Conservation (phyloP, 30 jellyfish, hydroid and myxozoan genomes). For the Nemopilema nomurai region DNA sequence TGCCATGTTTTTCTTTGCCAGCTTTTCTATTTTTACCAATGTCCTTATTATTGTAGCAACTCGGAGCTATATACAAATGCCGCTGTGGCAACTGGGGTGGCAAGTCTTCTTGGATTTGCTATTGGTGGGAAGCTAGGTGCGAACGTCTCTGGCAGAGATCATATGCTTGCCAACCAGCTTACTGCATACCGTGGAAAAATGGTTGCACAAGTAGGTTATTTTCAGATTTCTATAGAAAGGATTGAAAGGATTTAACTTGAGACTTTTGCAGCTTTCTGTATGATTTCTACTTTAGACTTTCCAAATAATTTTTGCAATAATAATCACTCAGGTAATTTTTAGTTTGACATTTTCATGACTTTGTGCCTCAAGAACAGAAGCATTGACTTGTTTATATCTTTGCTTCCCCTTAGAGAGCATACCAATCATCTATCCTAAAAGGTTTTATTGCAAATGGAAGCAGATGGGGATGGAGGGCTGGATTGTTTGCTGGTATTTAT, state of each 20-base stretch:
- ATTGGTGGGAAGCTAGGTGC: conserved; percentile 91
- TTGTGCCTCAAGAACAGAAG: too few relatives aligned
- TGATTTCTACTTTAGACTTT: too few relatives aligned
- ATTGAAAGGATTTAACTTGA: too few relatives aligned
- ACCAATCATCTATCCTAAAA: conserved; percentile 66
- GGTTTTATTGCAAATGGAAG: conserved; percentile 86
- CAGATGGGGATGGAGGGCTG: conserved; percentile 97
- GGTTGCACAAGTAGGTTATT: conserved; percentile 82
- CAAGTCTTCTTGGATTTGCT: conserved; percentile 81
- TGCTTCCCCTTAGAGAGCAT: conserved; percentile 80
- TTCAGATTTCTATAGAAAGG: too few relatives aligned
- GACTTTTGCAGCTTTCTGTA: too few relatives aligned
- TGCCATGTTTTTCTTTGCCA: too few relatives aligned
- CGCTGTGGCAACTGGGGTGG: conserved; percentile 61
- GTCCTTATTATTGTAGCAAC: too few relatives aligned
- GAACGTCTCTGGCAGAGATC: conserved; percentile 71
- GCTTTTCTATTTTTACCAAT: too few relatives aligned
- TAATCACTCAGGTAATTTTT: too few relatives aligned
- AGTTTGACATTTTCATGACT: too few relatives aligned
- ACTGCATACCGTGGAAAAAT: conserved; percentile 51
- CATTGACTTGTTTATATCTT: not conserved
- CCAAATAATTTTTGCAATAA: too few relatives aligned
- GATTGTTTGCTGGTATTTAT: conserved; percentile 90
- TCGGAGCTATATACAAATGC: conserved; percentile 47
- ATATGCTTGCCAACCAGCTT: conserved; percentile 76